Evolutionary conservation across 2,888 invertebrate species (phyloP), one percentile per base, ranked within the genome.

Genomic region (Hemistola chrysoprasaria): DNA sequence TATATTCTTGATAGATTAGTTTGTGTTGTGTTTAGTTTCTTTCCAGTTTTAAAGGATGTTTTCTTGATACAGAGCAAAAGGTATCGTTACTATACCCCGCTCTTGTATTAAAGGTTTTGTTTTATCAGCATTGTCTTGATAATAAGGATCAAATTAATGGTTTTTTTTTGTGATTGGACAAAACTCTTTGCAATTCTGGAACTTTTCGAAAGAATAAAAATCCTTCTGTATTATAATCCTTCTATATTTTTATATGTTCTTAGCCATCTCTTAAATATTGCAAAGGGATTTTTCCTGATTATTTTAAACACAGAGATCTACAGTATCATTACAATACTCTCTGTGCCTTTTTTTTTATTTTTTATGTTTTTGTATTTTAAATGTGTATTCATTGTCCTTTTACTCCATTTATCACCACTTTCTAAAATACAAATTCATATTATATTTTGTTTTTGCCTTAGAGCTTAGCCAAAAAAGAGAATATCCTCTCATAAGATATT

Each of bases 251-350:
- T n/a, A n/a, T n/a, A n/a, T n/a, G n/a, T n/a, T n/a, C n/a, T n/a
- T n/a, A n/a, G n/a, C n/a, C n/a, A 16, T 2, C 16, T 16, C 16
- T 3, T 2, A 16, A 16, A 39, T 16, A 16, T 10, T 44, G 29
- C 42, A 10, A 20, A 47, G 36, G 37, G 34, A 26, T 47, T 39
- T 52, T 44, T 25, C 16, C 32, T 8, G 16, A 33, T 50, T 51
- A 44, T 50, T 55, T 62, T 56, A 33, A 42, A 38, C 56, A 45
- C 63, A 57, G 71, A 66, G 72, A 67, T 50, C 43, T 36, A 88
- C 80, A 78, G 85, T 87, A 82, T 79, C 71, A 55, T 53, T 78
- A 80, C 79, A 70, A 69, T 85, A 84, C 81, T 75, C 47, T 68
- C 71, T 75, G 71, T 64, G 68, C 60, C 57, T 59, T 56, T 36